phyloP scores from a whole-genome alignment of 1,140 invertebrate genomes.

The Triops longicaudatus region DNA sequence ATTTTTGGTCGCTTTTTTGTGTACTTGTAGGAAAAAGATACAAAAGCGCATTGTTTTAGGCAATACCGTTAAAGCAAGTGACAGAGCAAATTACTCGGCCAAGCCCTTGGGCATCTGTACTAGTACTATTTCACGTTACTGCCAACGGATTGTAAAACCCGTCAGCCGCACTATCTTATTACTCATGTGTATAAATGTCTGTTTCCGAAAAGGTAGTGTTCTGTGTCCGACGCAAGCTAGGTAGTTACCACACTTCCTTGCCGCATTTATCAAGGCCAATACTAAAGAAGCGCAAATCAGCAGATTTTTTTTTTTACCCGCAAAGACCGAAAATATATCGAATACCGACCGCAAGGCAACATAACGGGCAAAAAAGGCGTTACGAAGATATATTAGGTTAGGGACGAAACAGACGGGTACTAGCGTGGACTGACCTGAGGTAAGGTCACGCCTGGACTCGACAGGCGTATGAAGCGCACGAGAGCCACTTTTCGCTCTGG shows the following conservation, averaged over 20 bases:
- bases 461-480: not conserved
- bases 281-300: not conserved
- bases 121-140: not conserved
- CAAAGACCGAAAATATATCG: not conserved
- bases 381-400: not conserved
- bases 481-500: conserved; percentile 1
- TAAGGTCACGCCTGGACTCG: conserved; percentile 9
- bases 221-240: too few relatives aligned
- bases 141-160: not conserved
- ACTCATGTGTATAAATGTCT: too few relatives aligned
- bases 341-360: not conserved
- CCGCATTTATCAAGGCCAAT: not conserved
- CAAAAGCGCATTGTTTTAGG: too few relatives aligned
- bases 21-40: too few relatives aligned
- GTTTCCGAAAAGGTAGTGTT: too few relatives aligned
- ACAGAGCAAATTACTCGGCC: not conserved
- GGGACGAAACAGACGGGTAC: not conserved
- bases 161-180: too few relatives aligned
- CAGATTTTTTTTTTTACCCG: not conserved
- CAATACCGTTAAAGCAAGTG: too few relatives aligned
- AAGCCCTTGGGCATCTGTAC: not conserved
- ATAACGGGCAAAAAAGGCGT: not conserved
- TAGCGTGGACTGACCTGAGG: not conserved
- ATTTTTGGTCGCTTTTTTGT: too few relatives aligned
- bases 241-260: too few relatives aligned